Percentiles rank a stretch among this genome's conserved stretches.
phyloP scores from a whole-genome alignment of 1,140 invertebrate genomes.

The Phymorhynchus buccinoides region DNA sequence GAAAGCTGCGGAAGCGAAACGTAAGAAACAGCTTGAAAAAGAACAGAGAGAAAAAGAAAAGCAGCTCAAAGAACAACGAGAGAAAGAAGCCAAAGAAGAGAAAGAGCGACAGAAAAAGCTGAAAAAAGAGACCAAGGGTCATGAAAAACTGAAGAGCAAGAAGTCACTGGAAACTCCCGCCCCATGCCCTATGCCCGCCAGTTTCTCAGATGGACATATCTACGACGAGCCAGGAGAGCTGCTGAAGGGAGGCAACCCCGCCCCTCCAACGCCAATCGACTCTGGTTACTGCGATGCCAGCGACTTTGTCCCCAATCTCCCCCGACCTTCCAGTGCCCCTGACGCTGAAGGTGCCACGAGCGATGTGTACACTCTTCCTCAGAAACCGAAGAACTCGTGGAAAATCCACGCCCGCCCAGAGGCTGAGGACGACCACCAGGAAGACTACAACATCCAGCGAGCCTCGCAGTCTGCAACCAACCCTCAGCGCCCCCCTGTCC shows the following conservation, averaged over 20 bases:
- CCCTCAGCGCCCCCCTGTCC: background rate
- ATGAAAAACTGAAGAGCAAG: conserved; percentile 22
- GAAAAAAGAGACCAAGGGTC: conserved; percentile 29
- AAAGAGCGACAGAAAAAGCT: conserved; percentile 20
- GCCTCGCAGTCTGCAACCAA: background rate
- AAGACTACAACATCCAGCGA: conserved; percentile 42
- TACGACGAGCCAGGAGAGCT: conserved; percentile 31
- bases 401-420: conserved; percentile 23
- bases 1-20: conserved; percentile 4
- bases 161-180: background rate
- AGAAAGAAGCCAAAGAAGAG: background rate
- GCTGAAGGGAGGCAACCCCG: background rate
- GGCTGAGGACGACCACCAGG: conserved; percentile 31
- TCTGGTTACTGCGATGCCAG: background rate
- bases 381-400: conserved; percentile 35
- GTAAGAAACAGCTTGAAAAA: background rate
- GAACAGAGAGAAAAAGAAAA: conserved; percentile 18
- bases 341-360: background rate
- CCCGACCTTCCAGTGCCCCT: background rate
- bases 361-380: conserved; percentile 21
- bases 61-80: background rate
- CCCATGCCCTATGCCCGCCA: background rate
- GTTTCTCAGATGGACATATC: conserved; percentile 11
- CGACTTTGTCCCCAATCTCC: background rate
- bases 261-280: background rate